phyloP scores from a whole-genome alignment of 2,797 vertebrate species.

The Aldrovandia affinis region DNA sequence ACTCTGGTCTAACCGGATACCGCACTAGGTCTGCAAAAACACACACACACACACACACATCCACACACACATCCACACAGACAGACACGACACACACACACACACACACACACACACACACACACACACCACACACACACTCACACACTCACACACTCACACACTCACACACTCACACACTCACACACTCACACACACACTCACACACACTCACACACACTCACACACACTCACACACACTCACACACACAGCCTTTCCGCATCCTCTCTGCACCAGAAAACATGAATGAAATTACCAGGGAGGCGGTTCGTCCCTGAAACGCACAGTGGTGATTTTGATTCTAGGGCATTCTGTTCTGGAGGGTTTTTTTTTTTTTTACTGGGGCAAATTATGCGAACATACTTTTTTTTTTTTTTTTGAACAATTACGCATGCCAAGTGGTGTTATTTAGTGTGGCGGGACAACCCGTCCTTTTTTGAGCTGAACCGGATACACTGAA shows the following conservation, averaged over 20 bases:
- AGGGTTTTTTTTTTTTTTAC: too few species aligned
- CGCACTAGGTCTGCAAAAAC: background rate
- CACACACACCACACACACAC: too few species aligned
- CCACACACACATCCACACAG: too few species aligned
- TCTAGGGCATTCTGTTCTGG: conserved; percentile 9
- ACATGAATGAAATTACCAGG: background rate
- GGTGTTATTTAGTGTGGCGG: conserved; percentile 58
- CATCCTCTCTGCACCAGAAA: background rate
- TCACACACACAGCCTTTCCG: conserved; percentile 8
- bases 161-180: too few species aligned
- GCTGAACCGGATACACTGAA: conserved; percentile 13
- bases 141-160: too few species aligned
- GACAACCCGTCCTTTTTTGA: conserved; percentile 35
- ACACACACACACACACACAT: too few species aligned
- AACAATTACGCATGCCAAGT: conserved; percentile 31
- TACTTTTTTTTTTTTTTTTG: conserved; percentile 37
- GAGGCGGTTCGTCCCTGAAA: background rate
- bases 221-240: too few species aligned
- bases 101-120: too few species aligned
- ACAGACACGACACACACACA: too few species aligned
- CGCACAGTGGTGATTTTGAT: background rate
- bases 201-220: too few species aligned
- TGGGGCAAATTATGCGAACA: conserved; percentile 42
- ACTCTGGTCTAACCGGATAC: background rate
- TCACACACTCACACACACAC: too few species aligned